A percentile compares a stretch with the other conserved stretches of the same genome.
Conservation (phyloP, 1,140 invertebrate genomes). For the Bombus fervidus region DNA sequence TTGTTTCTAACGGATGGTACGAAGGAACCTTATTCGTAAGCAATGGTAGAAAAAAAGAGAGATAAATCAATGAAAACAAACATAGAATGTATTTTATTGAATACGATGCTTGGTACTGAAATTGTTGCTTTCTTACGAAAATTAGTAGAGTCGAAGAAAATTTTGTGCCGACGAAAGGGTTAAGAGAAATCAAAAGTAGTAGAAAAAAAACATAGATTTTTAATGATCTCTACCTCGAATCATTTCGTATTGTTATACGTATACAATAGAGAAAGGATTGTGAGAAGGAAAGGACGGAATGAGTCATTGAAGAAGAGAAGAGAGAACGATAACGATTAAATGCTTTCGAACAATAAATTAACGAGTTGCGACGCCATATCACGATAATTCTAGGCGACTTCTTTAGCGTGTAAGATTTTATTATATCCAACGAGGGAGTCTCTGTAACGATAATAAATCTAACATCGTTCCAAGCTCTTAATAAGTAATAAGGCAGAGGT, state of each 20-base stretch:
- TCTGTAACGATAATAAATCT: conserved; percentile 24
- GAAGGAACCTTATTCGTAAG: no score
- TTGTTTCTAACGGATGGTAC: not conserved
- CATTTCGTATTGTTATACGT: conserved; percentile 9
- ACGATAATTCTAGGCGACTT: conserved; percentile 37
- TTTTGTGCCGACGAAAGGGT: not conserved
- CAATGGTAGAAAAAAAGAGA: no score
- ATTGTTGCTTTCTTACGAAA: not conserved
- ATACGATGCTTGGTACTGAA: not conserved
- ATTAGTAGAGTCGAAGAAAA: not conserved
- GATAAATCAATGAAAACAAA: not conserved
- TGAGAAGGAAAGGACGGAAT: not conserved
- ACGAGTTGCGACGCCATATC: not conserved
- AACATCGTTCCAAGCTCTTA: conserved; percentile 30
- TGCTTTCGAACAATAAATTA: conserved; percentile 13
- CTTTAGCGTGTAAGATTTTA: conserved; percentile 50
- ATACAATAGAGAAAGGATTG: not conserved
- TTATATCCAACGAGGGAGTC: conserved; percentile 29
- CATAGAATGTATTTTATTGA: not conserved
- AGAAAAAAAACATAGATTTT: not conserved
- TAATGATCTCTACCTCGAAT: conserved; percentile 9
- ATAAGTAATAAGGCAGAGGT: not conserved
- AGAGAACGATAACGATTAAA: not conserved
- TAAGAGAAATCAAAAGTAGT: not conserved
- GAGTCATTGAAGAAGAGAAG: not conserved